Evolutionary conservation across 2,888 invertebrate species (phyloP), one percentile per base, ranked within the genome.

Genomic region (Apoderus coryli): DNA sequence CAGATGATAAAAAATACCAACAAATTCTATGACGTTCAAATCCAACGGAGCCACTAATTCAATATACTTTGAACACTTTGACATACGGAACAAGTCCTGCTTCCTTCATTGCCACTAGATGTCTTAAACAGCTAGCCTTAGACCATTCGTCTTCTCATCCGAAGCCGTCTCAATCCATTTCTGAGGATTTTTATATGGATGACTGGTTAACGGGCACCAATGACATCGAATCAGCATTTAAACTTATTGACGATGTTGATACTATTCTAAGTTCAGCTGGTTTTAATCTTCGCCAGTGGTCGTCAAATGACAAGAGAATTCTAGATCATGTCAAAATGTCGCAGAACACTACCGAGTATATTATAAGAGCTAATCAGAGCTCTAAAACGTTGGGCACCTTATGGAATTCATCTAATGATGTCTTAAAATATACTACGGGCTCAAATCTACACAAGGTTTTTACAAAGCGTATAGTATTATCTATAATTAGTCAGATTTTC

Each of bases 401-500:
- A 2, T 34, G 34, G 34, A n/a, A 26, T 11, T 25, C 31, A 12
- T 9, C 9, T 10, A 12, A 13, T 3, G 34, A 34, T 23, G 13
- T 10, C 11, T 27, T 34, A 5, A 10, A 25, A 10, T 28, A 22
- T 32, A 16, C 16, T 12, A 4, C 13, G 4, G 28, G 16, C 14
- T 4, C 22, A 13, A 7, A 16, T n/a, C 12, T 3, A 10, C 12
- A 22, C 10, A 10, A 6, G 4, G 12, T 12, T 7, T 15, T 36
- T 23, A 27, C 36, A 7, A 45, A 44, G 26, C 19, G 44, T 16
- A 31, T 16, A 2, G 32, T 46, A 12, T 31, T 44, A 4, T 44
- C 40, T 4, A 31, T 34, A 5, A 38, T 44, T 10, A 29, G 40
- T 4, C 29, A 30, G 22, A 35, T 44, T 10, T 46, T 39, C 30